Base-by-base conservation (phyloP, 2,113 vertebrate genomes). In the Bos indicus region DNA sequence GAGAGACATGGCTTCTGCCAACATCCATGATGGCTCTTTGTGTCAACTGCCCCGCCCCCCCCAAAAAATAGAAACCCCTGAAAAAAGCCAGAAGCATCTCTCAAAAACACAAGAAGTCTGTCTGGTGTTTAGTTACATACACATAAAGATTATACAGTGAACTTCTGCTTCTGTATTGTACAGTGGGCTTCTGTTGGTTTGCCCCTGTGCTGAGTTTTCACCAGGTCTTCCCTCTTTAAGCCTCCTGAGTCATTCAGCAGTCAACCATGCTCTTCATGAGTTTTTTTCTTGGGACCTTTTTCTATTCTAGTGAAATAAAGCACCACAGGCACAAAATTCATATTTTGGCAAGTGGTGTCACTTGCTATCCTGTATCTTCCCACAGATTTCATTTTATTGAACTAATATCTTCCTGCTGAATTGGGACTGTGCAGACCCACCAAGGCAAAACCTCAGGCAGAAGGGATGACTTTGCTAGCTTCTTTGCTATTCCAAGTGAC, bases 401-500 rank as follows among this genome's bases (percentile, higher is more conserved):
- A 90, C 94, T 71, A 43, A 86, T 43, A 46, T 48, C 52, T 80
- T 67, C 48, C 26, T 51, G 80, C 23, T 33, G 46, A 92, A 21
- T 2, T 7, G 60, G 48, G 36, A 40, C 43, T 14, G 6, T 12
- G 51, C 16, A 92, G 28, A 54, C 40, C 57, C 48, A 48, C 74
- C 57, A 51, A 86, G n/a, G 80, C 82, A 90, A 95, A 91, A 67
- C 5, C 89, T 71, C 57, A 81, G 60, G 64, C 88, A 96, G 84
- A 95, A 62, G 83, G 13, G 33, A 91, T 81, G 91, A 30, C 85
- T 36, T 84, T 26, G 26, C 21, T 62, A 94, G 64, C 6, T 97
- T 97, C 85, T 83, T 95, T 97, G 97, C 96, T 93, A 94, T 96
- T 98, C 90, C 77, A 89, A 98, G 64, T 90, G 97, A 96, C 92